Evolutionary conservation across 2,888 invertebrate genomes (phyloP).

Genomic region (Pseudococcus viburni): DNA sequence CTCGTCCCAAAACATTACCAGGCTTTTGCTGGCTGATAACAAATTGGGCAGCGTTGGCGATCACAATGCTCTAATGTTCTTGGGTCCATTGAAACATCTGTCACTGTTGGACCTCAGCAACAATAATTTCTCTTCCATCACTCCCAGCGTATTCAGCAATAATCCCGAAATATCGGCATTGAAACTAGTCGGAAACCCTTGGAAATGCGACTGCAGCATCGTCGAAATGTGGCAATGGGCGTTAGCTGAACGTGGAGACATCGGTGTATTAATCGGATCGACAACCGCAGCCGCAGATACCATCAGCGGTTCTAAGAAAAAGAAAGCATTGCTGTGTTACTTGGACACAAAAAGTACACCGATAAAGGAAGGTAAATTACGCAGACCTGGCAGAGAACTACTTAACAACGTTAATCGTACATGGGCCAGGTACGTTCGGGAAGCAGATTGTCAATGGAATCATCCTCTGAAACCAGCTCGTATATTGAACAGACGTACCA

Average conservation of each 20-base stretch:
- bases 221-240: conserved; percentile 84
- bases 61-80: conserved; percentile 73
- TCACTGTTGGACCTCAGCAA: conserved; percentile 78
- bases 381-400: conserved; percentile 75
- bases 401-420: conserved; percentile 76
- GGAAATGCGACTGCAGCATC: conserved; percentile 80
- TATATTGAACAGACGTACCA: conserved; percentile 63
- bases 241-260: conserved; percentile 77
- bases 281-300: conserved; percentile 72
- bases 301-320: conserved; percentile 73
- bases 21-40: conserved; percentile 77
- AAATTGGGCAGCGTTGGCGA: conserved; percentile 71
- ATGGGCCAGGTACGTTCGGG: conserved; percentile 78
- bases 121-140: conserved; percentile 77
- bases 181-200: conserved; percentile 80
- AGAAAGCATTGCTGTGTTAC: conserved; percentile 77
- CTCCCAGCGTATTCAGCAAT: conserved; percentile 73
- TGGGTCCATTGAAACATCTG: conserved; percentile 75
- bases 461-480: conserved; percentile 67
- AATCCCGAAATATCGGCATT: conserved; percentile 77
- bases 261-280: conserved; percentile 78
- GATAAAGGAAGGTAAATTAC: conserved; percentile 72
- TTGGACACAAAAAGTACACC: conserved; percentile 75
- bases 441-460: conserved; percentile 68
- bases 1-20: conserved; percentile 77